phyloP scores from a whole-genome alignment of 64 coral and sea anemone species.

The Anthopleura sola region DNA sequence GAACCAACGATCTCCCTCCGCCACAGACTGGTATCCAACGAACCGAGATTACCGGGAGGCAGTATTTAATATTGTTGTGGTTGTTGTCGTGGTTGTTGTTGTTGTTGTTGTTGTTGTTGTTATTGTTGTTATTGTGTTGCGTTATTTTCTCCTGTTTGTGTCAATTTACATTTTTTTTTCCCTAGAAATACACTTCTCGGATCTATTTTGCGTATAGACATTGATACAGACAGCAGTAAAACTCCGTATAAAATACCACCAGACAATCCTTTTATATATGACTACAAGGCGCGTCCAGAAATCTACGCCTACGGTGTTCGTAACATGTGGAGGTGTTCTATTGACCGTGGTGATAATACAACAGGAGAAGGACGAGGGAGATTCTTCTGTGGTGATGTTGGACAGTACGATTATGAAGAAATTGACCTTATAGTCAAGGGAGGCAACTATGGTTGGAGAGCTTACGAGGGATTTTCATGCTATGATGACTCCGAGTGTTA shows the following conservation, averaged over 20 bases:
- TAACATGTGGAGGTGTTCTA: constrained; percentile 91
- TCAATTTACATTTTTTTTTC: background rate
- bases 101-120: too few relatives aligned
- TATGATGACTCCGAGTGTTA: constrained; percentile 66
- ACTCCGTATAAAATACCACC: constrained; percentile 59
- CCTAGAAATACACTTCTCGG: constrained; percentile 68
- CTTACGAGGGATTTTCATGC: constrained; percentile 61
- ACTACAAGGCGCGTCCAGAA: constrained; percentile 46
- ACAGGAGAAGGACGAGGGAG: constrained; percentile 66
- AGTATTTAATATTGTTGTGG: too few relatives aligned
- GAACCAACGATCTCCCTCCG: too few relatives aligned
- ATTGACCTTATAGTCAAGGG: constrained; percentile 85
- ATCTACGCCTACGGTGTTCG: constrained; percentile 82
- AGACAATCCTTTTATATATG: constrained; percentile 78
- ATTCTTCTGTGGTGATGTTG: constrained; percentile 87
- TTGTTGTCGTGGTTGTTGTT: too few relatives aligned
- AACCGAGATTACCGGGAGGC: too few relatives aligned
- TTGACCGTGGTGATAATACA: constrained; percentile 69
- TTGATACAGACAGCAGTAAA: constrained; percentile 34
- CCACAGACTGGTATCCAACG: too few relatives aligned
- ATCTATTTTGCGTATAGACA: constrained; percentile 71
- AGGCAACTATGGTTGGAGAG: constrained; percentile 92
- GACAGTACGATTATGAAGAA: constrained; percentile 76
- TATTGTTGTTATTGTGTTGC: too few relatives aligned
- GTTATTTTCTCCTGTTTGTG: too few relatives aligned